Evolutionary conservation across 2,888 invertebrate genomes (phyloP).

Genomic region (Aromia moschata): DNA sequence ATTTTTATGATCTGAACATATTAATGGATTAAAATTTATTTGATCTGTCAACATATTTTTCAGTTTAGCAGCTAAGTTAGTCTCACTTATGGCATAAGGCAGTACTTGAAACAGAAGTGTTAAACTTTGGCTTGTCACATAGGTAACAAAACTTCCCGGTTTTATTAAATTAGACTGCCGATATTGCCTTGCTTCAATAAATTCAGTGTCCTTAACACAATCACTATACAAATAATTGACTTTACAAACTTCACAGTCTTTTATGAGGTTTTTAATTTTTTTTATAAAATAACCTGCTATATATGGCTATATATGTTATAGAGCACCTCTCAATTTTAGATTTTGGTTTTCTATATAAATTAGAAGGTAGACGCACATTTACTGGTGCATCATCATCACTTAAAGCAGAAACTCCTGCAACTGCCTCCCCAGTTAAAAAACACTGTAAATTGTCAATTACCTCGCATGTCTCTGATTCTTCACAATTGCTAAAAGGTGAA

Average conservation of each 20-base stretch:
- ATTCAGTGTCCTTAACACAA: constrained; percentile 7
- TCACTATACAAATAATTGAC: neutral
- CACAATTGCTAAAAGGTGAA: constrained; percentile 35
- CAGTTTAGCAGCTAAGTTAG: neutral
- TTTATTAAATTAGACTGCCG: constrained; percentile 16
- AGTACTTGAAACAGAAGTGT: neutral
- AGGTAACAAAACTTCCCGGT: constrained; percentile 10
- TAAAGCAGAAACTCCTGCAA: neutral
- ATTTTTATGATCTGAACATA: too few species aligned
- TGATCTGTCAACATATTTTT: too few species aligned
- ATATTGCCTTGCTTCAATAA: constrained; percentile 16
- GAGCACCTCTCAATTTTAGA: neutral
- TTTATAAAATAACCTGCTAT: neutral
- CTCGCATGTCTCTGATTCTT: constrained; percentile 11
- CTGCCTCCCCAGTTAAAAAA: neutral
- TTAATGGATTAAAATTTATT: too few species aligned
- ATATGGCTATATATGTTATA: constrained; percentile 6
- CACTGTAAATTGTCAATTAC: neutral
- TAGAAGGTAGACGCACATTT: neutral
- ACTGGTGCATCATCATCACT: neutral
- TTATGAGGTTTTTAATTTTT: neutral
- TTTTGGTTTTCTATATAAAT: neutral
- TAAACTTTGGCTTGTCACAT: neutral
- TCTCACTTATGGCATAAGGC: neutral
- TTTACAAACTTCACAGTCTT: constrained; percentile 14